These are phyloP conservation scores for Montipora foliosa DNA, from an alignment of 64 coral and sea anemone species.

Conservation along the genomic window DNA sequence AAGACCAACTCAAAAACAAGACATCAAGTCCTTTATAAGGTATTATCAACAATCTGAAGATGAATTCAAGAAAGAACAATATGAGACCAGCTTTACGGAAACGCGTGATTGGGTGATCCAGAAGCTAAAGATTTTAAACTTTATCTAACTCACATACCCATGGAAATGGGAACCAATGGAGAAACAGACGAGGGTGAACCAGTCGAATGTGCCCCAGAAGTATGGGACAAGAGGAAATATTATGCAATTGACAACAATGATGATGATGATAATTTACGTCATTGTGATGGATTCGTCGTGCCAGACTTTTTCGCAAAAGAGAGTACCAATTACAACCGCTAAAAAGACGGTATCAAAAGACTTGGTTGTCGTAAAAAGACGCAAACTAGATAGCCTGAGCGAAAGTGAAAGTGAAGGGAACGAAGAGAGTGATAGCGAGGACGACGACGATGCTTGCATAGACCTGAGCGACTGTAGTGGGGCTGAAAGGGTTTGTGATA, in stretches of 20 bases:
- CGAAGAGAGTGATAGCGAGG: too few species aligned
- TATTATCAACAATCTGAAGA: background rate
- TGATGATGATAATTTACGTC: background rate
- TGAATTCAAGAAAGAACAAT: background rate
- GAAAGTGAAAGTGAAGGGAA: background rate
- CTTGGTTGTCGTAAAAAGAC: too few species aligned
- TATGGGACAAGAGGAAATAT: background rate
- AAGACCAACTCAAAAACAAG: background rate
- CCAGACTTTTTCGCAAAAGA: background rate
- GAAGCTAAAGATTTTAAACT: background rate
- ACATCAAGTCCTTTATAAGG: background rate
- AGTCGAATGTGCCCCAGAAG: too few species aligned
- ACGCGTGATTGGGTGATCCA: background rate
- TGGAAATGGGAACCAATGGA: background rate
- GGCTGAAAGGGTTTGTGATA: background rate
- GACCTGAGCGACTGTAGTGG: too few species aligned
- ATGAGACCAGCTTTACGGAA: background rate
- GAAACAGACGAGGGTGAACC: too few species aligned
- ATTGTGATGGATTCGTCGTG: background rate
- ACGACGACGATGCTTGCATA: too few species aligned
- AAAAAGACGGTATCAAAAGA: too few species aligned
- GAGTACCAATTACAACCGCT: background rate
- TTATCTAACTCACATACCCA: background rate
- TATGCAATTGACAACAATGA: background rate
- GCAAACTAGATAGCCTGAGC: background rate